A percentile compares a stretch with the other conserved stretches of the same genome.
phyloP scores from a whole-genome alignment of 2,113 vertebrate species.

The Corynorhinus townsendii region DNA sequence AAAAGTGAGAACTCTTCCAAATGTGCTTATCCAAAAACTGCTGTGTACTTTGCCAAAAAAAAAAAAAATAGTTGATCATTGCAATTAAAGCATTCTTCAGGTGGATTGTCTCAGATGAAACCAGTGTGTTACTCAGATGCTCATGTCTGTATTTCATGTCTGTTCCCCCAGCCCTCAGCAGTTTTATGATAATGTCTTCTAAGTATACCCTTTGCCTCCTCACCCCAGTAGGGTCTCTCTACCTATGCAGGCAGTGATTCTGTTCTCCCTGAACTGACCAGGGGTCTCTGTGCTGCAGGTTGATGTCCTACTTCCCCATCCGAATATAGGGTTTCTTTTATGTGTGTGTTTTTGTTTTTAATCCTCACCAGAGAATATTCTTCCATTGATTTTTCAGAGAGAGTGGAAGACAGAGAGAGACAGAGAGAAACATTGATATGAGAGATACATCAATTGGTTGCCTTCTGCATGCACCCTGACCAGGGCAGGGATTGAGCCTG shows the following conservation, averaged over 20 bases:
- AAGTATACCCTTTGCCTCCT: not conserved
- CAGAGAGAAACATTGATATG: too few species aligned
- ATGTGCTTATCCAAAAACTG: not conserved
- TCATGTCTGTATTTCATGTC: not conserved
- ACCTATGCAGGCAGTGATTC: too few species aligned
- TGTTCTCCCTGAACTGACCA: not conserved
- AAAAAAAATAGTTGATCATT: not conserved
- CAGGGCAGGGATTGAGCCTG: too few species aligned
- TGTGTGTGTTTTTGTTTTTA: too few species aligned
- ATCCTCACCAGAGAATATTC: too few species aligned
- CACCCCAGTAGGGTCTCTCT: too few species aligned
- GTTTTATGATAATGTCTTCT: not conserved
- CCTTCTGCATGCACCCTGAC: too few species aligned
- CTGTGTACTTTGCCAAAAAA: constrained; percentile 24
- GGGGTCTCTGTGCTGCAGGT: not conserved
- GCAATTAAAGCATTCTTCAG: not conserved
- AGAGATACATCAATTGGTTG: too few species aligned
- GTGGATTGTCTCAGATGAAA: not conserved
- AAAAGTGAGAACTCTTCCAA: not conserved
- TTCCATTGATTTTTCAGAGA: too few species aligned
- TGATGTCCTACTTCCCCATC: not conserved
- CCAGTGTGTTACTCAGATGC: not conserved
- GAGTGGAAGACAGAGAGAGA: too few species aligned
- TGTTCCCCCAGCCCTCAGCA: not conserved
- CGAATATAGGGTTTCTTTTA: not conserved